Evolutionary conservation across 2,888 invertebrate species (phyloP).

Genomic region (Dichetophora obliterata): DNA sequence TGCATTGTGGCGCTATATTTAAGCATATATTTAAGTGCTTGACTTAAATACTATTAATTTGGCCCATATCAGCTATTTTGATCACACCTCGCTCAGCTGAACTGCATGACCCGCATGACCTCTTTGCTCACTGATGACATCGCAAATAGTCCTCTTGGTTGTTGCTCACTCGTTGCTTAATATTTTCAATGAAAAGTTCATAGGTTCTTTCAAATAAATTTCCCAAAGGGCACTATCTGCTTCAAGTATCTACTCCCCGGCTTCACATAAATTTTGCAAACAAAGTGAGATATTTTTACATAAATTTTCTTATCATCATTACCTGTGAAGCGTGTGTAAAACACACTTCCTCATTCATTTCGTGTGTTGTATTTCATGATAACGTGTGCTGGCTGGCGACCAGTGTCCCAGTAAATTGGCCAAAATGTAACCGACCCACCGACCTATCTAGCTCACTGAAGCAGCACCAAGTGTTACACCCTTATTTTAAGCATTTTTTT

Average conservation of each 20-base stretch:
- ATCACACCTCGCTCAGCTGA: conserved; percentile 17
- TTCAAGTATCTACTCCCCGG: neutral
- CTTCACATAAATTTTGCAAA: conserved; percentile 10
- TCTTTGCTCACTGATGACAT: too few species aligned
- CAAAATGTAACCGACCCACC: neutral
- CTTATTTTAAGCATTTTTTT: too few species aligned
- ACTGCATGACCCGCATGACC: neutral
- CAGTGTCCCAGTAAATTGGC: too few species aligned
- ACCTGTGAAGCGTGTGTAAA: neutral
- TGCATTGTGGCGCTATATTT: neutral
- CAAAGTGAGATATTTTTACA: neutral
- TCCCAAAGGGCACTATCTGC: conserved; percentile 14
- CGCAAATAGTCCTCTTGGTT: too few species aligned
- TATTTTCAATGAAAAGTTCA: neutral
- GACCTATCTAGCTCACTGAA: neutral
- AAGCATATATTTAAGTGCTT: neutral
- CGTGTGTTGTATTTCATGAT: neutral
- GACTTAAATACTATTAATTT: neutral
- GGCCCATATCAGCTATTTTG: neutral
- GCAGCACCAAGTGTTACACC: too few species aligned
- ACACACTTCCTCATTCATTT: neutral
- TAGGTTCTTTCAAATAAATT: conserved; percentile 21
- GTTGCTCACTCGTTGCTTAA: too few species aligned
- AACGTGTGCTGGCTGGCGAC: neutral
- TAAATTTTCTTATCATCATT: conserved; percentile 22